Conservation (phyloP, 2,113 vertebrate genomes). For the Aix galericulata region DNA sequence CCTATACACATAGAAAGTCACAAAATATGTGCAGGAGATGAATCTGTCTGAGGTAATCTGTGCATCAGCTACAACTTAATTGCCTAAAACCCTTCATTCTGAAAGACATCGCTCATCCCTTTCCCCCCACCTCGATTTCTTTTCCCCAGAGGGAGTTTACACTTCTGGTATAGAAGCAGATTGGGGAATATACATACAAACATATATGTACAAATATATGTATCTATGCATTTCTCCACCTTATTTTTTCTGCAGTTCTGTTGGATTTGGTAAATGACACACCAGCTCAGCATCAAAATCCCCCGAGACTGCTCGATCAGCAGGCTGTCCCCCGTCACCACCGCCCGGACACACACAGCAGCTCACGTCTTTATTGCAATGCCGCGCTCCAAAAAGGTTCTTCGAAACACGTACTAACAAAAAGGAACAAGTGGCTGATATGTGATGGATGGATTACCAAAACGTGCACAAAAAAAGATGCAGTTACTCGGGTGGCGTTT, state of each 20-base stretch:
- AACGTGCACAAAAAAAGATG: neutral
- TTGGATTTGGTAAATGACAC: neutral
- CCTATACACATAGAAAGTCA: neutral
- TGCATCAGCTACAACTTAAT: neutral
- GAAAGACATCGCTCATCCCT: neutral
- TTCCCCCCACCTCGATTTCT: neutral
- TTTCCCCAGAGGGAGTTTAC: neutral
- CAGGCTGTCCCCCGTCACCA: neutral
- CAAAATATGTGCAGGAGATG: slow-evolving; percentile 11
- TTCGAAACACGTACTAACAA: neutral
- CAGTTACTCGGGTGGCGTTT: neutral
- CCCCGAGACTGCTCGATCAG: neutral
- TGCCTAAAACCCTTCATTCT: neutral
- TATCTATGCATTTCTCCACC: neutral
- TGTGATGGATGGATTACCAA: neutral
- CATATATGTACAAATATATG: neutral
- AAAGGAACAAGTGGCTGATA: neutral
- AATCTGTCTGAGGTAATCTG: slow-evolving; percentile 46
- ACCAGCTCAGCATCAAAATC: neutral
- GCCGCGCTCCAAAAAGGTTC: neutral
- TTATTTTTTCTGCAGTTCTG: neutral
- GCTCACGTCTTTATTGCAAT: neutral
- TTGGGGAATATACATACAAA: neutral
- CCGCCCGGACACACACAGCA: neutral
- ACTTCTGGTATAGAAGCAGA: neutral